Evolutionary conservation across 2,113 vertebrate genomes (phyloP), one percentile per base, ranked within the genome.

Genomic region (Lethenteron reissneri): DNA sequence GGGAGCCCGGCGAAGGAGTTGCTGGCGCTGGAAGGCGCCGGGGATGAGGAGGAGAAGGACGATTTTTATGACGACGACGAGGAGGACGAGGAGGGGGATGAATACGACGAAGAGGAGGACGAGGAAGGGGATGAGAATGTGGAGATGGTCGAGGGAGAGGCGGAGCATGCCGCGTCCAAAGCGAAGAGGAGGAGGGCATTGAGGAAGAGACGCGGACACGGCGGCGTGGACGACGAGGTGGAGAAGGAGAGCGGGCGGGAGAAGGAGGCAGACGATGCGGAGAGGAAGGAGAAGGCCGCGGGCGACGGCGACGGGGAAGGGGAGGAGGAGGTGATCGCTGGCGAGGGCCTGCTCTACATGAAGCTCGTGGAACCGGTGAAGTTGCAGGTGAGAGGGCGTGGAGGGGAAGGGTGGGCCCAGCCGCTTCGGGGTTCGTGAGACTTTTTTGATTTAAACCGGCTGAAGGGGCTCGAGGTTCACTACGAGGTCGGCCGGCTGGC

Each of bases 341-440:
- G 81, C 71, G 91, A 84, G 75, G 92, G 92, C n/a, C 84, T 97
- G 70, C 74, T 97, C 77, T 89, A 95, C 80, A 96, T 88, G 78
- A 87, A 86, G 72, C 78, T 97, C 57, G 89, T 91, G 1, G 94
- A 99, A 77, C 89, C 90, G 1, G 92, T 97, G 71, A 99, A 99
- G 72, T 84, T 85, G 57, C 91, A 96, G 91, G 92, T 96, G 79
- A 21, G 56, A 71, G 70, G 56, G 41, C 41, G 41, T 41, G 41
- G 41, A 41, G 41, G 41, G 41, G 41, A 41, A 41, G 41, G 41
- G 41, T 41, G 41, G 41, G 41, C 41, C 41, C 41, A 41, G 41
- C 41, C 41, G 41, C 41, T 41, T 41, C 41, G 41, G 41, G 41
- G 41, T 41, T 41, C 41, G 41, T 7, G 41, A 41, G 41, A 41